Base-by-base conservation (phyloP, 2,888 invertebrate genomes). In the Pollenia labialis region DNA sequence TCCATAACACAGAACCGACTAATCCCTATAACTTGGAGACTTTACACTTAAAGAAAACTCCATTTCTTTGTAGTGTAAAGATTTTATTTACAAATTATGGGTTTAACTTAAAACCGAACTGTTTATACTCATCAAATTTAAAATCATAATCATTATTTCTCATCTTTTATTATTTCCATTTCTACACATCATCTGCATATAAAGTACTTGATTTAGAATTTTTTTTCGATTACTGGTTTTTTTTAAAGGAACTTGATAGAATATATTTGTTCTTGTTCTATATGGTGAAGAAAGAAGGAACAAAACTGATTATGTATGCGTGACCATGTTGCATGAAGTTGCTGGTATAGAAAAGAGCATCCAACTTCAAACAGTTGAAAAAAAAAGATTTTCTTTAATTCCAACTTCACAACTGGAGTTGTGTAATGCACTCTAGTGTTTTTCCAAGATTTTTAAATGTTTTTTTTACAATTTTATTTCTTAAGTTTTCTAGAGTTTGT, bases 121-220 rank as follows among this genome's bases (percentile, higher is more conserved):
- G 32, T 62, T 54, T 18, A 16, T 69, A 62, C 32, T 58, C 56
- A 48, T 71, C 54, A 77, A 74, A 77, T 76, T 84, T 72, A 64
- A 81, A 84, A 72, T 74, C 77, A 87, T 81, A 87, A 81, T 87
- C 87, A 60, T 83, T 74, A 84, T 84, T 81, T 76, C 32, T 81
- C 77, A 81, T 77, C 81, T 77, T 66, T 72, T 80, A 72, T 84
- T 81, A 81, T 68, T 62, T 68, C 48, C 52, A 52, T 46, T 66
- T 68, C 46, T 42, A 71, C 71, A 81, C 87, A 79, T 87, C 87
- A 81, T 87, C 81, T 87, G 87, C 87, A 87, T 87, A 87, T 87
- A 87, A 87, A 87, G 87, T 84, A 87, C 84, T 81, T 87, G 84
- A 84, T 87, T 85, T 87, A 77, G 81, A 75, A 75, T 79, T 60